Evolutionary conservation across 2,113 vertebrate species (phyloP), one percentile per base, ranked within the genome.

Genomic region (Gadus chalcogrammus): DNA sequence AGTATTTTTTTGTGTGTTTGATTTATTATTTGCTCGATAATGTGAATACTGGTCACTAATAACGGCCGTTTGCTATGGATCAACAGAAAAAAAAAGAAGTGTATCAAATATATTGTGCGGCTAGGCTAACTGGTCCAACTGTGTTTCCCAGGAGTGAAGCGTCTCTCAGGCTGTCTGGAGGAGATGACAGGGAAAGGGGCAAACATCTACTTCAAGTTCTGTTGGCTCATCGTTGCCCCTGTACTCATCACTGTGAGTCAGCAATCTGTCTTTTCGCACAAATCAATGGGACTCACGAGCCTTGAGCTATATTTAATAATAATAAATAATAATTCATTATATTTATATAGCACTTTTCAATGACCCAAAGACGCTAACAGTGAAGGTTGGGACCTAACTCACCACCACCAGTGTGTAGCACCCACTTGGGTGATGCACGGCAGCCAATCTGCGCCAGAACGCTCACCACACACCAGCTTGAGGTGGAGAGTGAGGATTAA

Each of bases 161-260:
- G 90, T 60, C 83, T 93, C 58, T 90, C 90, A 17, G 74, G 76
- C 64, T 92, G 92, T 77, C 56, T 92, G 0, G 16, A 82, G 6
- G 89, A 90, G 83, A 93, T 93, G 92, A 90, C 82, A 0, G 90
- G 91, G 56, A 88, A 67, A 2, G 69, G 64, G 56, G 83, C 90
- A 1, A 87, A 76, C 58, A 82, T 92, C 24, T 93, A 90, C 80
- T 91, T 93, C 81, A 79, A 61, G 31, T 4, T 80, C 12, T 93
- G 91, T 18, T 93, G 91, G 92, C 73, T 82, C 0, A 70, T 92
- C 3, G 55, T 92, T 18, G 87, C 80, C 69, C 91, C 92, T 18
- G 15, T 79, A 11, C 74, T 92, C 58, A 71, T 93, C 70, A 77
- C 83, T 11, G 91, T 93, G 68, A 82, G 90, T 81, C 11, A 59